These are phyloP conservation scores for Taxidea taxus DNA, from an alignment of 2,113 vertebrate species.

Conservation along the genomic window DNA sequence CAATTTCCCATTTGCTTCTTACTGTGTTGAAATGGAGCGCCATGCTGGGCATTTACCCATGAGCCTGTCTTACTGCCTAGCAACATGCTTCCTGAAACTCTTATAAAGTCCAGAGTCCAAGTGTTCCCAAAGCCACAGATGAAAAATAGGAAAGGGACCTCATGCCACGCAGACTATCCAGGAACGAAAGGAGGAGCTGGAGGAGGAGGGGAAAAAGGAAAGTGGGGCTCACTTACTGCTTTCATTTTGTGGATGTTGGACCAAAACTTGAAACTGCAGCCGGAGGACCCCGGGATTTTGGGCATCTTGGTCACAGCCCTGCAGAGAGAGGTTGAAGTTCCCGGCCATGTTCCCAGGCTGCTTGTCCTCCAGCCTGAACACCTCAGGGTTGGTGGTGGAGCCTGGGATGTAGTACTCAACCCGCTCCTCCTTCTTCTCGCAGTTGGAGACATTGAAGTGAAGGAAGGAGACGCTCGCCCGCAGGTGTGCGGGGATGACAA, in stretches of 20 bases:
- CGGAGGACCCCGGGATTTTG: slow-evolving; percentile 79
- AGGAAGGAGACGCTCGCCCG: slow-evolving; percentile 87
- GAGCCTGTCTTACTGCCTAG: accelerated
- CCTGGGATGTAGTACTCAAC: slow-evolving; percentile 84
- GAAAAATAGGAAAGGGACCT: neutral
- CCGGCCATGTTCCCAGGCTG: slow-evolving; percentile 88
- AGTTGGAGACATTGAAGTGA: slow-evolving; percentile 85
- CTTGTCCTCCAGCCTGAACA: slow-evolving; percentile 78
- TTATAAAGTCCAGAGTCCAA: neutral
- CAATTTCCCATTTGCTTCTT: neutral
- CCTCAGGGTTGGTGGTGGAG: slow-evolving; percentile 70
- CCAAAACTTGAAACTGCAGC: slow-evolving; percentile 85
- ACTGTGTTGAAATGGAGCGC: neutral
- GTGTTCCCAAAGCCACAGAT: neutral
- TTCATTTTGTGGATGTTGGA: slow-evolving; percentile 78
- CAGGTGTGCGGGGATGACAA: slow-evolving; percentile 86
- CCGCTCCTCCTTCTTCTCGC: slow-evolving; percentile 82
- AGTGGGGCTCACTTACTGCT: slow-evolving; percentile 79
- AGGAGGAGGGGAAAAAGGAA: neutral
- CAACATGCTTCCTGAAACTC: neutral
- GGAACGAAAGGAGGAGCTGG: neutral
- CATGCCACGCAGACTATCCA: neutral
- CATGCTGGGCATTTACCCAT: accelerated
- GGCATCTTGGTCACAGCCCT: slow-evolving; percentile 89
- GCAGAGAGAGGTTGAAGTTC: slow-evolving; percentile 89